phyloP scores from a whole-genome alignment of 2,888 invertebrate genomes.

The Idaea dimidiata region DNA sequence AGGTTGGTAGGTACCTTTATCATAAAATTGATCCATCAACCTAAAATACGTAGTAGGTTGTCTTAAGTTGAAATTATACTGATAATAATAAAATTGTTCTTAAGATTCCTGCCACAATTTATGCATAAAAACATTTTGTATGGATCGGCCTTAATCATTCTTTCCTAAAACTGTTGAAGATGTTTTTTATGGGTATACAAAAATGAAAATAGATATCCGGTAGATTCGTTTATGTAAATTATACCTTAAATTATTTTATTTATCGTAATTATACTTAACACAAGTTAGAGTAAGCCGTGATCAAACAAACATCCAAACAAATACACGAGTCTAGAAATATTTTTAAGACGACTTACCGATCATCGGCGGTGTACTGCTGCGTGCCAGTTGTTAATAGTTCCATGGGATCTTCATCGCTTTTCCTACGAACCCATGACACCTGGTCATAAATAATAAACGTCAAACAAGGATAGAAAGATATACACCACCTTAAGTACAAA shows the following conservation, averaged over 20 bases:
- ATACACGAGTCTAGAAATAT: too few species aligned
- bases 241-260: too few species aligned
- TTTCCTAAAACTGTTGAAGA: too few species aligned
- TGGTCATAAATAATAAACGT: slow-evolving; percentile 24
- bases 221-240: too few species aligned
- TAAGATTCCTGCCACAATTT: too few species aligned
- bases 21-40: background rate
- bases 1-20: background rate
- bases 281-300: too few species aligned
- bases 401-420: slow-evolving; percentile 71
- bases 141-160: too few species aligned
- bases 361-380: slow-evolving; percentile 70
- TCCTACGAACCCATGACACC: slow-evolving; percentile 76
- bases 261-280: too few species aligned
- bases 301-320: too few species aligned
- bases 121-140: too few species aligned
- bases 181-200: too few species aligned
- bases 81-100: background rate
- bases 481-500: background rate
- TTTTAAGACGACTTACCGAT: slow-evolving; percentile 46
- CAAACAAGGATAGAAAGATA: background rate
- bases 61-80: background rate
- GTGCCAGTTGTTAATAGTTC: slow-evolving; percentile 71
- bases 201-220: too few species aligned
- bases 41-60: background rate